These are phyloP conservation scores for Scytalopus superciliaris DNA, from an alignment of 2,113 vertebrate genomes.

Conservation along the genomic window DNA sequence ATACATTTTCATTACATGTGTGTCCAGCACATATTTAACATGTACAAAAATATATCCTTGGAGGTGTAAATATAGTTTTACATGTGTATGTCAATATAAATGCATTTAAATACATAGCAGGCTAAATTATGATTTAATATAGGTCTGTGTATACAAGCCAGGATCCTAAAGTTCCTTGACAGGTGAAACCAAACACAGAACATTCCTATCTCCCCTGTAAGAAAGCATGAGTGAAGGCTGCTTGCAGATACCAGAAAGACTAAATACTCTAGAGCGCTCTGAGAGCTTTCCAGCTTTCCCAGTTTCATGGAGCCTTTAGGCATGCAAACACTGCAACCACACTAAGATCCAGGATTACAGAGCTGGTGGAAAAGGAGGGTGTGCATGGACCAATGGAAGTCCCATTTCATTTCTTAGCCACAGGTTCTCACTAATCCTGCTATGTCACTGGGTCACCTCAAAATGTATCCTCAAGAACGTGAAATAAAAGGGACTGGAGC, in stretches of 20 bases:
- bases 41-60: not conserved
- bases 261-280: not conserved
- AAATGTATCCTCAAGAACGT: not conserved
- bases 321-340: not conserved
- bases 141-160: not conserved
- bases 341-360: not conserved
- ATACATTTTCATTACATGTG: not conserved
- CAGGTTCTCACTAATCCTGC: not conserved
- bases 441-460: not conserved
- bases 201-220: not conserved
- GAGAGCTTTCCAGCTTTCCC: not conserved
- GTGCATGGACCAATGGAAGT: accelerated
- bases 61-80: not conserved
- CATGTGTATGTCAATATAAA: not conserved
- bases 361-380: not conserved
- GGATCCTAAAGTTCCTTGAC: not conserved
- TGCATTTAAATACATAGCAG: not conserved
- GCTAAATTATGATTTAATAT: not conserved
- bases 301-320: not conserved
- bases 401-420: not conserved
- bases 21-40: not conserved
- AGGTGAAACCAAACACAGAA: conserved; percentile 16
- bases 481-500: not conserved
- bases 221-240: not conserved
- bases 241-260: not conserved